These are phyloP conservation scores for Zaprionus obscuricornis DNA, from an alignment of 2,888 invertebrate genomes.

Conservation along the genomic window DNA sequence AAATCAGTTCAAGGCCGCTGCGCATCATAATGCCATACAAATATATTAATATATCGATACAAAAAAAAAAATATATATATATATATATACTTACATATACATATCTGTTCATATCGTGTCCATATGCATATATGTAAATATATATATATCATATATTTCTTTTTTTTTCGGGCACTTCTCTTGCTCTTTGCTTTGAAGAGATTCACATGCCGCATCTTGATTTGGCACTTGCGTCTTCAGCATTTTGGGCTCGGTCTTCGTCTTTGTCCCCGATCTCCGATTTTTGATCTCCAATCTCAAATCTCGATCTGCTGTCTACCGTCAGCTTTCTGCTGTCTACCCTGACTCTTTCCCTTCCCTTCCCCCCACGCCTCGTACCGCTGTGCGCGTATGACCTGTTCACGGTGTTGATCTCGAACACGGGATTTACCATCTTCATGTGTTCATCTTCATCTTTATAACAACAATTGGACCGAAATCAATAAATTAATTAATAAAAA, in stretches of 20 bases:
- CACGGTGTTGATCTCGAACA: conserved; percentile 1
- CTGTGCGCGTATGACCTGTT: too few species aligned
- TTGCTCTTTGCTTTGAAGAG: conserved; percentile 1
- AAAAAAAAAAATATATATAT: neutral
- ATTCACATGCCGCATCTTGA: conserved; percentile 34
- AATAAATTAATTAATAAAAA: conserved; percentile 68
- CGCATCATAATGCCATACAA: conserved; percentile 34
- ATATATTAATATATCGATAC: conserved; percentile 24
- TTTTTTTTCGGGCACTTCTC: neutral
- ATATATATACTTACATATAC: conserved; percentile 4
- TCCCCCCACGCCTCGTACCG: too few species aligned
- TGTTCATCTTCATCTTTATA: conserved; percentile 36
- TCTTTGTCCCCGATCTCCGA: neutral
- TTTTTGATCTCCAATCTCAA: conserved; percentile 6
- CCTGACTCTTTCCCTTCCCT: too few species aligned
- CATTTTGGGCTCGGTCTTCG: conserved; percentile 2
- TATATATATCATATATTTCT: conserved; percentile 24
- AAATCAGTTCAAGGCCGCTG: conserved; percentile 67
- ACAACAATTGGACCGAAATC: conserved; percentile 63
- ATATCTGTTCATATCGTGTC: neutral
- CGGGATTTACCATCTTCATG: conserved; percentile 63
- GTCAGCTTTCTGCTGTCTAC: too few species aligned
- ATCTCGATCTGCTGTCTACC: too few species aligned
- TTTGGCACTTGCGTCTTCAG: too few species aligned
- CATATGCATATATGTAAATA: conserved; percentile 42